A percentile compares a stretch with the other conserved stretches of the same genome.
phyloP scores from a whole-genome alignment of 2,888 invertebrate genomes.

The Spialia ferax region DNA sequence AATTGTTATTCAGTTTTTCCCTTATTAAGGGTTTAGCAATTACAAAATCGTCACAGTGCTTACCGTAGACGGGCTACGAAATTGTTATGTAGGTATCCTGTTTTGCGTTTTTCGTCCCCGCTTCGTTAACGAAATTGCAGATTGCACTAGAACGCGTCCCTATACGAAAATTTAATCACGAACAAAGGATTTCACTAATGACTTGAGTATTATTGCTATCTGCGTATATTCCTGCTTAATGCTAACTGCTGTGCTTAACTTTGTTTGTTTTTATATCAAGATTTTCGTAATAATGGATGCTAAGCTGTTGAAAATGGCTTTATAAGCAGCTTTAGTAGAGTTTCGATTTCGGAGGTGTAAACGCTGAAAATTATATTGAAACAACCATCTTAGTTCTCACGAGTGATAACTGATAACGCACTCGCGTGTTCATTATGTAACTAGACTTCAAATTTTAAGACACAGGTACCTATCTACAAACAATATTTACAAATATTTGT shows the following conservation, averaged over 20 bases:
- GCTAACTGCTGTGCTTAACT: neutral
- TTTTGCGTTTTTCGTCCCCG: slow-evolving; percentile 31
- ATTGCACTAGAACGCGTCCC: slow-evolving; percentile 21
- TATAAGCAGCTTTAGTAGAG: too few relatives aligned
- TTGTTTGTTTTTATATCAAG: slow-evolving; percentile 1
- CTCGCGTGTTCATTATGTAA: too few relatives aligned
- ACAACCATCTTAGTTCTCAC: too few relatives aligned
- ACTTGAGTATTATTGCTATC: slow-evolving; percentile 19
- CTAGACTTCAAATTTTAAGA: too few relatives aligned
- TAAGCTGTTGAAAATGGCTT: too few relatives aligned
- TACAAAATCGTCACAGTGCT: slow-evolving; percentile 22
- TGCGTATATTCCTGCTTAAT: slow-evolving; percentile 2
- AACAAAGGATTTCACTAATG: slow-evolving; percentile 38
- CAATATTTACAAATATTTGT: too few relatives aligned
- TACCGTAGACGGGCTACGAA: slow-evolving; percentile 19
- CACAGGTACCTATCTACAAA: too few relatives aligned
- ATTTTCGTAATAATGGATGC: neutral
- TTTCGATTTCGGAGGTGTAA: too few relatives aligned
- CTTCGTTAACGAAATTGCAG: slow-evolving; percentile 38
- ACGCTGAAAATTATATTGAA: too few relatives aligned
- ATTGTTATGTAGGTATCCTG: slow-evolving; percentile 26
- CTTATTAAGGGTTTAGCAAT: slow-evolving; percentile 15
- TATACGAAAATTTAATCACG: slow-evolving; percentile 38
- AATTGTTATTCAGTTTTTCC: neutral
- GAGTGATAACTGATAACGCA: too few relatives aligned